A percentile compares a stretch with the other conserved stretches of the same genome.
phyloP scores from a whole-genome alignment of 2,888 invertebrate genomes.

The Spicauda simplicius region DNA sequence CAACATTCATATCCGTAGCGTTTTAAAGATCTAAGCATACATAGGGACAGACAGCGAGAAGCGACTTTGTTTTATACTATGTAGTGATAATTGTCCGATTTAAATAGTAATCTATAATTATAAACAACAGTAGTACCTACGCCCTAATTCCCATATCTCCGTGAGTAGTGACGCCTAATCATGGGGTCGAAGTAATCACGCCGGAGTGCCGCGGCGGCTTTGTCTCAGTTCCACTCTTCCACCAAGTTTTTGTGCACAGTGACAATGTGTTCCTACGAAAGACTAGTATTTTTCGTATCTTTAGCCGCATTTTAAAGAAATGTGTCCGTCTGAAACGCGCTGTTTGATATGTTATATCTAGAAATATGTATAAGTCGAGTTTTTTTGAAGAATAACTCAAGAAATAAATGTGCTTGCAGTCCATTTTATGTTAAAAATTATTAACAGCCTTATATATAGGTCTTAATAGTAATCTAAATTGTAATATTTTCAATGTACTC shows the following conservation, averaged over 20 bases:
- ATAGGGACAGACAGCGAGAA: no score
- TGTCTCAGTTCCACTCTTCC: conserved; percentile 22
- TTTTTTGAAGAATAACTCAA: no score
- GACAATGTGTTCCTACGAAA: conserved; percentile 21
- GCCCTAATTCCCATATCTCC: conserved; percentile 25
- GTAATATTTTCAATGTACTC: no score
- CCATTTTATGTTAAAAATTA: no score
- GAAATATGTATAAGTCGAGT: neutral
- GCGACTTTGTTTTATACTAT: no score
- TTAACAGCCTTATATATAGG: no score
- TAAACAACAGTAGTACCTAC: conserved; percentile 9
- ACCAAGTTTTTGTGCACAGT: conserved; percentile 26
- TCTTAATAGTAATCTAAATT: no score
- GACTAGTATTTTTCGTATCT: conserved; percentile 14
- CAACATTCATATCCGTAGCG: no score
- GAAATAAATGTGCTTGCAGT: no score
- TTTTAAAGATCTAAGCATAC: no score
- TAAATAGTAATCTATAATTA: neutral
- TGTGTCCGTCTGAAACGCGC: conserved; percentile 1
- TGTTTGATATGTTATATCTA: neutral
- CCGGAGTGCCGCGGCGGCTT: conserved; percentile 31
- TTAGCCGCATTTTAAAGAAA: neutral
- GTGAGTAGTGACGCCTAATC: conserved; percentile 29
- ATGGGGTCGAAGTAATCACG: conserved; percentile 35
- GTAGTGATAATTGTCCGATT: no score